Evolutionary conservation across 2,888 invertebrate genomes (phyloP).

Genomic region (Dromius quadrimaculatus): DNA sequence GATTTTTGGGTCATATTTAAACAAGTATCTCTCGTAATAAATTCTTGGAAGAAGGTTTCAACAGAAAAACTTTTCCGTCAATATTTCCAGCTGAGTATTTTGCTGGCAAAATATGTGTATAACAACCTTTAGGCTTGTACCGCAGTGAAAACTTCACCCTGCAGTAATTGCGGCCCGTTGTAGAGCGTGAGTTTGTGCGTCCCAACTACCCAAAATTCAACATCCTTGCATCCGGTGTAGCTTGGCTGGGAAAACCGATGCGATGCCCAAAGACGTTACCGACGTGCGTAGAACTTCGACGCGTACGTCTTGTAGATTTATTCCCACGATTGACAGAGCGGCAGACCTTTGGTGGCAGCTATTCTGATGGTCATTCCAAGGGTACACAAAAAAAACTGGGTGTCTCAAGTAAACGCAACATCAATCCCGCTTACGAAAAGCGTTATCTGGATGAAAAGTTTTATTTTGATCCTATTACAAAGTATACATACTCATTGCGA

Average conservation of each 20-base stretch:
- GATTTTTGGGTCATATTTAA: too few relatives aligned
- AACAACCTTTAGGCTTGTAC: not conserved
- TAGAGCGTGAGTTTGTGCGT: slow-evolving; percentile 25
- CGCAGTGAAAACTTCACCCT: slow-evolving; percentile 23
- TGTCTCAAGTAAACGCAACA: too few relatives aligned
- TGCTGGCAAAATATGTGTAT: slow-evolving; percentile 9
- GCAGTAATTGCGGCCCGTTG: not conserved
- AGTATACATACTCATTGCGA: too few relatives aligned
- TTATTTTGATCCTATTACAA: too few relatives aligned
- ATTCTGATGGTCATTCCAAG: too few relatives aligned
- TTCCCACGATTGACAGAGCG: slow-evolving; percentile 21
- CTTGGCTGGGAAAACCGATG: not conserved
- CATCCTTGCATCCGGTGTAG: not conserved
- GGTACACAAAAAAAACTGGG: too few relatives aligned
- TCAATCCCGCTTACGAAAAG: too few relatives aligned
- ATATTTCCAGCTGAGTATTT: too few relatives aligned
- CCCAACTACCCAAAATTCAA: not conserved
- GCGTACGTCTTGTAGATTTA: slow-evolving; percentile 23
- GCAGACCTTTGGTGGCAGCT: slow-evolving; percentile 13
- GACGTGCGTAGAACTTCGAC: slow-evolving; percentile 11
- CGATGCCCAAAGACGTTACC: not conserved
- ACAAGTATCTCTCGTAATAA: too few relatives aligned
- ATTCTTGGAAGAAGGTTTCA: too few relatives aligned
- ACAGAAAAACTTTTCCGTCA: too few relatives aligned
- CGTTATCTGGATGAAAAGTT: too few relatives aligned